Conservation (phyloP, 2,888 invertebrate species). For the Eristalis pertinax region DNA sequence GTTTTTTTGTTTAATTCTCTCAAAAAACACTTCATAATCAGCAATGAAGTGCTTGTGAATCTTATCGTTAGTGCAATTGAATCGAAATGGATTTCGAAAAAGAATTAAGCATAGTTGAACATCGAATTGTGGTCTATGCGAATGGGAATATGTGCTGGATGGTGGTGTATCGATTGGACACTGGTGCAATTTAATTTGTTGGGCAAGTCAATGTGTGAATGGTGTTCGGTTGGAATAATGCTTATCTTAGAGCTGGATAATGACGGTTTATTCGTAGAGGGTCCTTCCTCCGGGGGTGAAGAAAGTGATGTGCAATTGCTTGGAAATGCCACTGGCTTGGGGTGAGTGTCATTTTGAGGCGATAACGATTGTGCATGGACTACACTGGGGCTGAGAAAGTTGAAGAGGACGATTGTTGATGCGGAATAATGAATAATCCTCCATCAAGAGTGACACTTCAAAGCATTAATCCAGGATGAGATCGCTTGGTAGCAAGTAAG, state of each 20-base stretch:
- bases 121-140: not conserved
- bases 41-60: not conserved
- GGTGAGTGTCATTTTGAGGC: not conserved
- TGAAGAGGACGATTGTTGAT: too few species aligned
- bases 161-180: not conserved
- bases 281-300: too few species aligned
- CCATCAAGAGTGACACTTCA: too few species aligned
- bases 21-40: not conserved
- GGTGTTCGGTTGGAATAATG: not conserved
- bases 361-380: not conserved
- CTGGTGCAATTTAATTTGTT: not conserved
- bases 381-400: not conserved
- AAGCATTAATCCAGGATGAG: too few species aligned
- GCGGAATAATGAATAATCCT: too few species aligned
- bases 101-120: not conserved
- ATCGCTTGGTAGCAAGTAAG: too few species aligned
- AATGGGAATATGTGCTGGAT: not conserved
- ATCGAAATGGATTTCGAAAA: not conserved
- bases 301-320: not conserved
- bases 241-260: not conserved
- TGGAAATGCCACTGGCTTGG: not conserved
- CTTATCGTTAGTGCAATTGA: not conserved
- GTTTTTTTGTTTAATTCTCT: not conserved
- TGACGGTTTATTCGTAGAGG: not conserved
- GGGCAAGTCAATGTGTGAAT: not conserved